phyloP scores from a whole-genome alignment of 2,888 invertebrate species.

The Tetragonisca angustula region DNA sequence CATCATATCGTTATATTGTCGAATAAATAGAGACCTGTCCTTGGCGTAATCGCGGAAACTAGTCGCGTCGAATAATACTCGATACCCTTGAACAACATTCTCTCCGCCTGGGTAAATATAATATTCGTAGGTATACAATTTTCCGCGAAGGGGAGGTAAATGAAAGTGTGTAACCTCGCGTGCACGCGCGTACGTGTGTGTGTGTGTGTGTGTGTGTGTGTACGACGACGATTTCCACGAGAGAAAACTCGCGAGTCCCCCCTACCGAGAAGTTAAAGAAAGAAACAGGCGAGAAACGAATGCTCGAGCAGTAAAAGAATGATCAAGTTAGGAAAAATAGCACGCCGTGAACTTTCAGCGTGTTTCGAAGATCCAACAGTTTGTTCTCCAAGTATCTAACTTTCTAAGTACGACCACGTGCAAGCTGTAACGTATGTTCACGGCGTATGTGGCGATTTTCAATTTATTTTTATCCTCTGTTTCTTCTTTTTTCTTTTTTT shows the following conservation, averaged over 20 bases:
- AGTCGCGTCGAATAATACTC: conserved; percentile 5
- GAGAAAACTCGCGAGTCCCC: background rate
- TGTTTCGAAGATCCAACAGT: conserved; percentile 15
- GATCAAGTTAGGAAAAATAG: conserved; percentile 41
- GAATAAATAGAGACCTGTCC: conserved; percentile 28
- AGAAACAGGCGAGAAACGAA: conserved; percentile 15
- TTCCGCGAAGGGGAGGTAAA: background rate
- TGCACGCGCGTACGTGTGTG: too few relatives aligned
- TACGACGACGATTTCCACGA: background rate
- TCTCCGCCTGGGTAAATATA: background rate
- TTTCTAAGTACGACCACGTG: conserved; percentile 17
- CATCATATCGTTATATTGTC: conserved; percentile 34
- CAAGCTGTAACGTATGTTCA: background rate
- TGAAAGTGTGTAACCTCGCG: background rate
- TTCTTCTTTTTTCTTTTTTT: too few relatives aligned
- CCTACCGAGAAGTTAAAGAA: background rate
- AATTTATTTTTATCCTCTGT: conserved; percentile 10
- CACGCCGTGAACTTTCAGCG: conserved; percentile 23
- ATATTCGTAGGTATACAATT: background rate
- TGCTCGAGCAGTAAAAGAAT: conserved; percentile 9
- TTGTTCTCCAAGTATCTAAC: conserved; percentile 22
- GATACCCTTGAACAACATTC: conserved; percentile 1
- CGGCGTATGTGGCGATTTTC: conserved; percentile 1
- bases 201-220: background rate
- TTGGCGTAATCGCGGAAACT: background rate